Evolutionary conservation across 2,888 invertebrate genomes (phyloP), one percentile per base, ranked within the genome.

Genomic region (Drosophila yooni): DNA sequence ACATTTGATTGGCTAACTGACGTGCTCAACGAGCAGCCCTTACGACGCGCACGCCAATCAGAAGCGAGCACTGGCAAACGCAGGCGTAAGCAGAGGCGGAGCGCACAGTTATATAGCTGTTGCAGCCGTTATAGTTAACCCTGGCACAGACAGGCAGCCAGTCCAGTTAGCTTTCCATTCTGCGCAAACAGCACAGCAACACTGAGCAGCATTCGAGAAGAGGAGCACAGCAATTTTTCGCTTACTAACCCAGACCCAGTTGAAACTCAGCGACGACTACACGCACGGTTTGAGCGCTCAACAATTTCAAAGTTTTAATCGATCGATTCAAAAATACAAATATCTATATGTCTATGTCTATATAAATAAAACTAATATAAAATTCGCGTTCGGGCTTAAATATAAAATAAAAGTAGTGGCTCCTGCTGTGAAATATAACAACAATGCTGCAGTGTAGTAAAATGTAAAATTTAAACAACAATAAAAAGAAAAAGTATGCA

Each of bases 191-290:
- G 31, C 27, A 40, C 29, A 50, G 46, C 43, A 40, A 46, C 25
- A 46, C n/a, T 62, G 29, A 29, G 27, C 15, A 63, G 27, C 27
- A 15, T 2, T 21, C 7, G 25, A 46, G 46, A 15, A 46, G 51
- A 50, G 50, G 10, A 59, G 31, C 25, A 18, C 18, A 66, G 29
- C 21, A 18, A 54, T 60, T 80, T 79, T 76, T 71, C 59, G 81
- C 81, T 72, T 60, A 66, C 77, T 79, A 65, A 77, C 77, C 60
- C 79, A 78, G 79, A 79, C 69, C 63, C 70, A 70, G 76, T 83
- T 81, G 43, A 59, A 69, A 56, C 73, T 53, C 59, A 60, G 81
- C 31, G 62, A 33, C 68, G 87, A 83, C 79, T 71, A 59, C 84
- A 87, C 82, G 84, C 76, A 79, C 62, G 57, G 65, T 66, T 80